phyloP scores from a whole-genome alignment of 2,113 vertebrate genomes.

The Puma concolor region DNA sequence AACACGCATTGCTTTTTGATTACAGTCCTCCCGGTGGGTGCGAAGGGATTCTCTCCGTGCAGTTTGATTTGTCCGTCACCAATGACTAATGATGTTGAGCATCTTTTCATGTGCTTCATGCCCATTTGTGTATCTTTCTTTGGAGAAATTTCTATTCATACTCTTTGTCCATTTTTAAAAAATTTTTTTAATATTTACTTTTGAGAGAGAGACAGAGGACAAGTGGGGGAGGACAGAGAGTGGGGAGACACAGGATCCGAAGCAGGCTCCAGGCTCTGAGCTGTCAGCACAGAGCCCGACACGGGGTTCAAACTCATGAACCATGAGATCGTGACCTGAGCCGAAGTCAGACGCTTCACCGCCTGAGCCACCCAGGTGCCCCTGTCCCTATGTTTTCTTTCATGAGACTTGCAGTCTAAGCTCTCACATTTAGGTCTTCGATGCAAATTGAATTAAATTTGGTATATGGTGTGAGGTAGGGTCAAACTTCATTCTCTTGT shows the following conservation, averaged over 20 bases:
- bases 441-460: not conserved
- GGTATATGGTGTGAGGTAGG: not conserved
- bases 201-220: too few relatives aligned
- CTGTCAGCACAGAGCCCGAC: too few relatives aligned
- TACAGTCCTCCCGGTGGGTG: fast-evolving
- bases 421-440: not conserved
- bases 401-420: too few relatives aligned
- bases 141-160: not conserved
- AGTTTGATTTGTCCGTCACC: fast-evolving
- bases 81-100: too few relatives aligned
- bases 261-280: too few relatives aligned
- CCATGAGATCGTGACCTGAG: too few relatives aligned
- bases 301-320: too few relatives aligned
- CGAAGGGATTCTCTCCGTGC: fast-evolving
- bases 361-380: too few relatives aligned
- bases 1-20: fast-evolving
- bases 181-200: too few relatives aligned
- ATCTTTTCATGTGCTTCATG: fast-evolving
- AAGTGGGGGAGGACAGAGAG: too few relatives aligned
- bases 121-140: not conserved
- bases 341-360: too few relatives aligned
- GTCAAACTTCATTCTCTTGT: not conserved
- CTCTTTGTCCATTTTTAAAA: not conserved
- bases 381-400: not conserved
- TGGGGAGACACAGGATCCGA: too few relatives aligned